Percentiles rank a stretch among this genome's conserved stretches.
Conservation (phyloP, 2,888 invertebrate species). For the Trichopoda pennipes region DNA sequence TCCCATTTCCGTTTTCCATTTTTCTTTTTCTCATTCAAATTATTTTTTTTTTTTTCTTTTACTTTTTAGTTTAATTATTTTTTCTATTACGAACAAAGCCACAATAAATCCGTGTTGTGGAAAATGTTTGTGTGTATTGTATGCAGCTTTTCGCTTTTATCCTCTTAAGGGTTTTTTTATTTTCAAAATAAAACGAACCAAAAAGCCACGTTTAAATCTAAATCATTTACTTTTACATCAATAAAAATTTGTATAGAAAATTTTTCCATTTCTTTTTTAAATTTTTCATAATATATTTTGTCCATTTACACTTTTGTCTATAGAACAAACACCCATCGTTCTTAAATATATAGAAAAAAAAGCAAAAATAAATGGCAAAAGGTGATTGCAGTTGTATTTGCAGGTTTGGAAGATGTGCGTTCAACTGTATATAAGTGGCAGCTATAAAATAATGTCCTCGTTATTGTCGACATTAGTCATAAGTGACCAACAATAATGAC, state of each 20-base stretch:
- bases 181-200: conserved; percentile 5
- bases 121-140: conserved; percentile 29
- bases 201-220: background rate
- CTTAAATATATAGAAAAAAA: background rate
- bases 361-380: conserved; percentile 10
- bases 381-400: background rate
- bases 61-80: conserved; percentile 9
- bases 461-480: conserved; percentile 65
- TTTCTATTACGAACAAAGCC: conserved; percentile 15
- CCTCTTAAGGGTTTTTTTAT: conserved; percentile 38
- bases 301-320: conserved; percentile 8
- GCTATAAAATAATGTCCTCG: conserved; percentile 56
- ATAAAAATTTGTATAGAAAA: background rate
- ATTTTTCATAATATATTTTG: conserved; percentile 27
- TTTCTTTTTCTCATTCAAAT: conserved; percentile 34
- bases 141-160: conserved; percentile 18
- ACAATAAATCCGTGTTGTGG: conserved; percentile 20
- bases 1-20: conserved; percentile 62
- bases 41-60: background rate
- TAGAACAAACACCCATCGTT: background rate
- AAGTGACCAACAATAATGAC: conserved; percentile 62
- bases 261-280: background rate
- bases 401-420: background rate
- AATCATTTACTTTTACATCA: background rate
- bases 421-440: conserved; percentile 40